A percentile compares a stretch with the other conserved stretches of the same genome.
Evolutionary conservation across 2,888 invertebrate species (phyloP).

Genomic region (Apantesis nais): DNA sequence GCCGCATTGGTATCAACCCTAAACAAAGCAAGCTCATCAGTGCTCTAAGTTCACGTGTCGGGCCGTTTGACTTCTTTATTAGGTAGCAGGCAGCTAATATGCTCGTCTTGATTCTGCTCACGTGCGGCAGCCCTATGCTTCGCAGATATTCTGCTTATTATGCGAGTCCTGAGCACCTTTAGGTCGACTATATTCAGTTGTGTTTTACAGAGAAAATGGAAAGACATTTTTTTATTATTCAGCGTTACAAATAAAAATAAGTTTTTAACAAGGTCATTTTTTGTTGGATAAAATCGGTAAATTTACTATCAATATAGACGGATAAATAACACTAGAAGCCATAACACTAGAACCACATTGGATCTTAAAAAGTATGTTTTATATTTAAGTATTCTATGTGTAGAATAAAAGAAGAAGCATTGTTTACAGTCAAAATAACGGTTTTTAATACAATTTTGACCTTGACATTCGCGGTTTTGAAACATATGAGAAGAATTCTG

Average conservation of each 20-base stretch:
- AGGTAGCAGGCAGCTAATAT: constrained; percentile 47
- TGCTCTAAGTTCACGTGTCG: constrained; percentile 45
- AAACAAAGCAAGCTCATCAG: constrained; percentile 32
- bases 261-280: background rate
- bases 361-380: too few relatives aligned
- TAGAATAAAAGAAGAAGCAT: too few relatives aligned
- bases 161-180: constrained; percentile 40
- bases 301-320: background rate
- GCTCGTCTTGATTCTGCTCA: constrained; percentile 42
- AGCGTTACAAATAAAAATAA: background rate
- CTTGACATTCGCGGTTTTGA: too few relatives aligned
- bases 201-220: constrained; percentile 15
- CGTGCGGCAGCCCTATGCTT: constrained; percentile 40
- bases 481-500: too few relatives aligned
- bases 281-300: background rate
- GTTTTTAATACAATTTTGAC: too few relatives aligned
- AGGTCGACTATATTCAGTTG: constrained; percentile 13
- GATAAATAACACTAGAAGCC: background rate
- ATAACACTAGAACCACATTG: background rate
- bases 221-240: background rate
- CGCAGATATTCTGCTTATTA: constrained; percentile 48
- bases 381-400: too few relatives aligned
- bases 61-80: constrained; percentile 47
- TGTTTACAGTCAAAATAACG: too few relatives aligned
- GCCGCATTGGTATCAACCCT: constrained; percentile 27